Evolutionary conservation across 2,113 vertebrate genomes (phyloP).

Genomic region (Anthoscopus minutus): DNA sequence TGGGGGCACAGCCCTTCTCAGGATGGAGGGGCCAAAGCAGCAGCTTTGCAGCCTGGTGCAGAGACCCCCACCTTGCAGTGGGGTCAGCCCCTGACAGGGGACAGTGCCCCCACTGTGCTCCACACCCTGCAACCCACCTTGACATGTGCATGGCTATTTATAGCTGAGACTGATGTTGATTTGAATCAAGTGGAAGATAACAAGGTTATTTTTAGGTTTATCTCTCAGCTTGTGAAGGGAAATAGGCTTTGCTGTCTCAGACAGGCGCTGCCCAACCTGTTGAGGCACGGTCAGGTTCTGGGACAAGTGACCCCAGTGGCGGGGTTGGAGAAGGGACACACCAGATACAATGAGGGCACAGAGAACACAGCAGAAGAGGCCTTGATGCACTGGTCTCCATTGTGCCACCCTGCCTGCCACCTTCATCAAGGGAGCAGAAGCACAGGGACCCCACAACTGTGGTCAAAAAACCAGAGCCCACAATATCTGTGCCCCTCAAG

Average conservation of each 20-base stretch:
- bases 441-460: neutral
- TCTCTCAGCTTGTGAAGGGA: neutral
- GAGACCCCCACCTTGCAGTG: fast-evolving
- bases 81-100: neutral
- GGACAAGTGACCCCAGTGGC: fast-evolving
- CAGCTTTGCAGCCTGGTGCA: neutral
- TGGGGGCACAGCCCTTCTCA: neutral
- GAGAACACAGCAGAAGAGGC: neutral
- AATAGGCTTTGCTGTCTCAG: conserved; percentile 2
- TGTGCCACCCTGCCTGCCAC: neutral
- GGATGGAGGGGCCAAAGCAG: fast-evolving
- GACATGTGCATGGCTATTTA: neutral
- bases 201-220: conserved; percentile 37
- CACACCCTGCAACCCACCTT: neutral
- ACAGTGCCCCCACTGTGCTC: neutral
- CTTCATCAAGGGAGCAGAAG: neutral
- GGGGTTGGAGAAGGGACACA: neutral
- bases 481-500: neutral
- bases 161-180: neutral
- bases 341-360: fast-evolving
- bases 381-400: fast-evolving
- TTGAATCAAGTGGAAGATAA: neutral
- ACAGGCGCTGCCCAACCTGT: neutral
- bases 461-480: neutral
- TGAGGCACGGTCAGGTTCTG: fast-evolving